These are phyloP conservation scores for Antidorcas marsupialis DNA, from an alignment of 2,113 vertebrate genomes.

Conservation along the genomic window DNA sequence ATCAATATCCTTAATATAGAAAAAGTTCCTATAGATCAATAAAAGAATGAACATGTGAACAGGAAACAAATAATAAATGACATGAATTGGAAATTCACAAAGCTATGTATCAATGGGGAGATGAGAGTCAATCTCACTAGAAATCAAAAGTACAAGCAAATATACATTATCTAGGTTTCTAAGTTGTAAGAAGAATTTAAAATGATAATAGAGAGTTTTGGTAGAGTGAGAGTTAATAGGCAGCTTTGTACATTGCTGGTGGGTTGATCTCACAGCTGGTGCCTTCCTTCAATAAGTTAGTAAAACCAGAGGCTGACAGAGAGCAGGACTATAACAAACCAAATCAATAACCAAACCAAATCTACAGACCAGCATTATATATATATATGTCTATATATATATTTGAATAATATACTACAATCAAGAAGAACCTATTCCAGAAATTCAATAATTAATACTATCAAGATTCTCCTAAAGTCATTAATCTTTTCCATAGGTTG, in stretches of 20 bases:
- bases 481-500: neutral
- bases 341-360: neutral
- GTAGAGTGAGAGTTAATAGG: neutral
- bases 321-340: neutral
- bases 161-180: neutral
- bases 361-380: neutral
- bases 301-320: neutral
- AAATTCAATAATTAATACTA: neutral
- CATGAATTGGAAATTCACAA: neutral
- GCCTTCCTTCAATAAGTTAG: neutral
- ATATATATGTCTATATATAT: neutral
- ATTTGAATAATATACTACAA: neutral
- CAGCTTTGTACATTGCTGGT: neutral
- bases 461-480: neutral
- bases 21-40: constrained; percentile 11
- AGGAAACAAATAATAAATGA: neutral
- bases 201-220: neutral
- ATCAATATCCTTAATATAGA: neutral
- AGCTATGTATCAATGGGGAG: neutral
- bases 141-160: neutral
- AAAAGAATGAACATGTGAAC: neutral
- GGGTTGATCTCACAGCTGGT: neutral
- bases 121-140: neutral
- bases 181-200: neutral
- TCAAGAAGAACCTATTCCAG: neutral